A percentile compares a stretch with the other conserved stretches of the same genome.
These are phyloP conservation scores for chimpanzee (Pan troglodytes) DNA, from an alignment of 2,113 vertebrate species.

Conservation along the genomic window NHGRI_mPanTro3-v2.1_pri NC_072421.2:135406501-135407000, in stretches of 20 bases:
- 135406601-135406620: not conserved
- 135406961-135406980: slow-evolving; percentile 65
- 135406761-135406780: not conserved
- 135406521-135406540: not conserved
- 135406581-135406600: not conserved
- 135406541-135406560: not conserved
- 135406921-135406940: slow-evolving; percentile 35
- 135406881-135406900: not conserved
- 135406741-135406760: slow-evolving; percentile 19
- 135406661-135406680: not conserved
- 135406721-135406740: not conserved
- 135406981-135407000: slow-evolving; percentile 71
- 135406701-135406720: not conserved
- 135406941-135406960: slow-evolving; percentile 41
- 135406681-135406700: not conserved
- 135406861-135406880: not conserved
- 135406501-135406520: not conserved
- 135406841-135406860: not conserved
- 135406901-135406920: not conserved
- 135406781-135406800: slow-evolving; percentile 40
- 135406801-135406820: not conserved
- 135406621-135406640: not conserved
- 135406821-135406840: not conserved
- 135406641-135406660: not conserved
- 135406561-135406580: not conserved